Conservation (phyloP, 1,140 invertebrate genomes). For the Heliothis subflexa region DNA sequence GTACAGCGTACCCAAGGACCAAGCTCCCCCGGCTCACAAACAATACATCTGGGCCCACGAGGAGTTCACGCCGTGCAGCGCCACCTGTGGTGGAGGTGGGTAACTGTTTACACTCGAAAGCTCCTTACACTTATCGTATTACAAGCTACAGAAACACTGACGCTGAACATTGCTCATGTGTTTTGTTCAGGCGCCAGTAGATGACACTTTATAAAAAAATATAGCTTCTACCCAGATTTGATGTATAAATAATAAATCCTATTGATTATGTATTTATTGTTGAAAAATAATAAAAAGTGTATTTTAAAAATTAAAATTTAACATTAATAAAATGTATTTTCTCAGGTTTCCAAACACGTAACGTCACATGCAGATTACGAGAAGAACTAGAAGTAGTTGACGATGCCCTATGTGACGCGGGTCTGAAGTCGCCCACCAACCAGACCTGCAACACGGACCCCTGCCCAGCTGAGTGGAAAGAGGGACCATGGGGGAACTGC, state of each 20-base stretch:
- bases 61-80: slow-evolving; percentile 93
- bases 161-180: background rate
- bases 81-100: slow-evolving; percentile 95
- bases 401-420: slow-evolving; percentile 92
- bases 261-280: background rate
- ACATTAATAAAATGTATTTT: no score
- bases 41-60: slow-evolving; percentile 94
- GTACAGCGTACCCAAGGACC: slow-evolving; percentile 94
- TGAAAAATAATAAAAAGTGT: background rate
- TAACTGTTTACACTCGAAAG: background rate
- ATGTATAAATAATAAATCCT: background rate
- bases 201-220: background rate
- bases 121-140: background rate
- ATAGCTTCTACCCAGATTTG: no score
- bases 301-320: no score
- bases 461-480: slow-evolving; percentile 94
- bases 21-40: slow-evolving; percentile 88
- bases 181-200: background rate
- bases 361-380: slow-evolving; percentile 90
- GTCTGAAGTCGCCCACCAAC: slow-evolving; percentile 89
- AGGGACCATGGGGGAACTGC: slow-evolving; percentile 94
- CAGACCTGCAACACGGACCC: slow-evolving; percentile 91
- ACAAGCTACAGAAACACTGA: background rate
- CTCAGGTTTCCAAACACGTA: slow-evolving; percentile 91
- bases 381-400: slow-evolving; percentile 90